Conservation (phyloP, 64 coral and sea anemone genomes). For the Montipora cactus region DNA sequence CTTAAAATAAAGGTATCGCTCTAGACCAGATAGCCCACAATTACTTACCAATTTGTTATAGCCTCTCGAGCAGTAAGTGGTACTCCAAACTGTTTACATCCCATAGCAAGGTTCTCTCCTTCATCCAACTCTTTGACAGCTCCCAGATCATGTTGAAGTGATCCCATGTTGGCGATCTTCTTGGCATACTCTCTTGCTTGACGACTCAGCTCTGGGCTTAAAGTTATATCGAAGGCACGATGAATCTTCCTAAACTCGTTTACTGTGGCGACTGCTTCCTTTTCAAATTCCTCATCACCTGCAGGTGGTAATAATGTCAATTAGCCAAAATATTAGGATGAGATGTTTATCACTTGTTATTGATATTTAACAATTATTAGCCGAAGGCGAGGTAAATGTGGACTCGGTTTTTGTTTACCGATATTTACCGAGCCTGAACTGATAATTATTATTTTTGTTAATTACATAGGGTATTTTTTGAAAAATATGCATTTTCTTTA, state of each 20-base stretch:
- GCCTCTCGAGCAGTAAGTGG: constrained; percentile 65
- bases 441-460: too few relatives aligned
- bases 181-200: constrained; percentile 69
- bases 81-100: constrained; percentile 48
- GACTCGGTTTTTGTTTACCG: too few relatives aligned
- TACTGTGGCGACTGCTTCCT: constrained; percentile 67
- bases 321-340: background rate
- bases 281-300: constrained; percentile 53
- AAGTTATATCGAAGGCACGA: constrained; percentile 50
- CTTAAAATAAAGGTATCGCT: too few relatives aligned
- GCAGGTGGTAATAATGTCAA: background rate
- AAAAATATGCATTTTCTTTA: too few relatives aligned
- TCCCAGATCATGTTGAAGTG: constrained; percentile 53
- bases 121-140: constrained; percentile 51
- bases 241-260: constrained; percentile 88
- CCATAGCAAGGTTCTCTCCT: constrained; percentile 84
- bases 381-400: too few relatives aligned
- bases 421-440: too few relatives aligned
- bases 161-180: constrained; percentile 64
- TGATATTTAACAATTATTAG: too few relatives aligned
- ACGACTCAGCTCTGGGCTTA: constrained; percentile 64
- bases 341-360: background rate
- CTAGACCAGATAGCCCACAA: too few relatives aligned
- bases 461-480: too few relatives aligned
- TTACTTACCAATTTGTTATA: constrained; percentile 69